These are phyloP conservation scores for Equus quagga DNA, from an alignment of 2,113 vertebrate genomes.

Conservation along the genomic window DNA sequence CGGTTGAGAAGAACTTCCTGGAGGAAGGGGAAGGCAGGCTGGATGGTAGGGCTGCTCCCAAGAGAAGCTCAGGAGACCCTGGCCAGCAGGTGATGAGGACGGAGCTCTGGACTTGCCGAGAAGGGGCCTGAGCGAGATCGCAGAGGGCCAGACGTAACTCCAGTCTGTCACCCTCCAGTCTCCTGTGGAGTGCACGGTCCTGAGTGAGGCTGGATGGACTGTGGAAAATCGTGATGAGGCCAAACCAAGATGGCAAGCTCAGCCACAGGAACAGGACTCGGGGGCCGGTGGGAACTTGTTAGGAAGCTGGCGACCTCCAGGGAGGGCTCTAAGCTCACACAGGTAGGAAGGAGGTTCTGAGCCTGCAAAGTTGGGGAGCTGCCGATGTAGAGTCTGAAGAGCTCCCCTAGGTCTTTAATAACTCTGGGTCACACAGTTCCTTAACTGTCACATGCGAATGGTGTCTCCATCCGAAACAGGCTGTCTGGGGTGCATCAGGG, in stretches of 20 bases:
- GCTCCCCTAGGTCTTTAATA: not conserved
- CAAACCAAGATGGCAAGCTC: not conserved
- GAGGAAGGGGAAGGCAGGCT: not conserved
- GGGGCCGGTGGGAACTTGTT: not conserved
- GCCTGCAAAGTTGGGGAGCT: not conserved
- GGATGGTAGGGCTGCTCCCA: not conserved
- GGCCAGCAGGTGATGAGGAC: not conserved
- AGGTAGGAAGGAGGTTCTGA: not conserved
- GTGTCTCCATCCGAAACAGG: not conserved
- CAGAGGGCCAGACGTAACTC: not conserved
- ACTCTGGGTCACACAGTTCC: rapidly evolving
- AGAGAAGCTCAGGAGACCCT: not conserved
- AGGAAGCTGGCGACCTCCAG: rapidly evolving
- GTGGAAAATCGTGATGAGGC: not conserved
- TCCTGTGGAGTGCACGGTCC: not conserved
- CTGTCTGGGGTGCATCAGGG: not conserved
- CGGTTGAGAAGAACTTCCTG: not conserved
- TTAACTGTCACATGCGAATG: rapidly evolving
- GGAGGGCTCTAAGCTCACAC: not conserved
- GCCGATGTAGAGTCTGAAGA: not conserved
- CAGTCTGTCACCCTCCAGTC: not conserved
- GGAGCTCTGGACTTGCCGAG: not conserved
- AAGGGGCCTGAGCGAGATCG: not conserved
- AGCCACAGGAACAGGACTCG: rapidly evolving
- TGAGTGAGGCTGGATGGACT: not conserved